Percentiles rank a stretch among this genome's conserved stretches.
Conservation (phyloP, 2,888 invertebrate species). For the Scrobipalpa atriplicella region DNA sequence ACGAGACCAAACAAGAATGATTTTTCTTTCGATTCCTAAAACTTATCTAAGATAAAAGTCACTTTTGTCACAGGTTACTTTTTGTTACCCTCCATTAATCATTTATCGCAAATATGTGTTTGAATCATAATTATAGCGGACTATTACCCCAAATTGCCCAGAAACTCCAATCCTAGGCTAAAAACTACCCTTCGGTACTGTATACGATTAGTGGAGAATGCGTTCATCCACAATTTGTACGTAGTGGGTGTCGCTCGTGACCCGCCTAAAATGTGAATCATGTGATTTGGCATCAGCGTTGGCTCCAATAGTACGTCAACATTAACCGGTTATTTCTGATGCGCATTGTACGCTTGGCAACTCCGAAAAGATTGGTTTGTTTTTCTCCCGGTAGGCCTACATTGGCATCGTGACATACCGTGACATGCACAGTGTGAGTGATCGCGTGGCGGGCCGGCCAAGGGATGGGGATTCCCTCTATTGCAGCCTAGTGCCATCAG, state of each 20-base stretch:
- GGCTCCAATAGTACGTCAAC: slow-evolving; percentile 63
- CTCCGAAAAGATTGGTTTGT: slow-evolving; percentile 53
- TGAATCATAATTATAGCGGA: no score
- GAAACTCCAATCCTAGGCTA: no score
- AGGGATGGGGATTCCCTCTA: slow-evolving; percentile 9
- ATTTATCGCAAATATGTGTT: no score
- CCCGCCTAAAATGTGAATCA: slow-evolving; percentile 73
- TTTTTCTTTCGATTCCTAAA: no score
- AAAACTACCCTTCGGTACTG: no score
- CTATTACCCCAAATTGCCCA: no score
- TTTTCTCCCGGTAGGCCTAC: slow-evolving; percentile 45
- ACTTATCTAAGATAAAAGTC: no score
- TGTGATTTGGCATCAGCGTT: slow-evolving; percentile 75
- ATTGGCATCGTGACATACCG: slow-evolving; percentile 33
- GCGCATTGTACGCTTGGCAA: slow-evolving; percentile 63
- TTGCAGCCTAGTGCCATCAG: background rate
- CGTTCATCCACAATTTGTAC: background rate
- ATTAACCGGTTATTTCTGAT: slow-evolving; percentile 68
- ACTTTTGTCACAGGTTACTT: no score
- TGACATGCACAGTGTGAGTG: slow-evolving; percentile 25
- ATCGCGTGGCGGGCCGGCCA: background rate
- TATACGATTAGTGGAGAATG: slow-evolving; percentile 12
- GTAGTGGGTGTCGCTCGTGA: slow-evolving; percentile 71
- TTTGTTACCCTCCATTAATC: no score
- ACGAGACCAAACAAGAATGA: no score